Percentiles rank a stretch among this genome's conserved stretches.
These are phyloP conservation scores for Alethe diademata DNA, from an alignment of 2,113 vertebrate genomes.

Conservation along the genomic window DNA sequence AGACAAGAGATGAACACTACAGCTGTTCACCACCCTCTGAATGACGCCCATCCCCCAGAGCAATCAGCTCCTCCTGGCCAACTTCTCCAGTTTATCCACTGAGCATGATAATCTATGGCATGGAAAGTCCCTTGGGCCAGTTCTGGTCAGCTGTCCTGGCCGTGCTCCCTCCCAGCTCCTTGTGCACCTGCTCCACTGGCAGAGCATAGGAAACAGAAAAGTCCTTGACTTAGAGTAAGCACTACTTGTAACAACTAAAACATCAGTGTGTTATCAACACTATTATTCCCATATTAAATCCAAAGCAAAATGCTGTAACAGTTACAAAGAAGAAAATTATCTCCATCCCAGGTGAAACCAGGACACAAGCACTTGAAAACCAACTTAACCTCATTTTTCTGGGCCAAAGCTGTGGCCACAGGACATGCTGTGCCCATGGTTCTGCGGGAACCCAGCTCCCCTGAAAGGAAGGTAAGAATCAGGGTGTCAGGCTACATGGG, in stretches of 20 bases:
- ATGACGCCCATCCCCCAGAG: background rate
- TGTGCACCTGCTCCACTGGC: background rate
- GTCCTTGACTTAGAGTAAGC: background rate
- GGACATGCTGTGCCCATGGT: rapidly evolving
- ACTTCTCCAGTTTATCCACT: background rate
- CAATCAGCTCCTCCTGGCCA: background rate
- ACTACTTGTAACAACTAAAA: background rate
- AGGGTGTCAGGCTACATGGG: background rate
- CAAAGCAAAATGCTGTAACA: background rate
- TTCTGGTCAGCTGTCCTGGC: background rate
- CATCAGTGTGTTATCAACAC: background rate
- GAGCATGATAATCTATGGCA: background rate
- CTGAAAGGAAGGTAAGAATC: background rate
- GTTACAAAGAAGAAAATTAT: background rate
- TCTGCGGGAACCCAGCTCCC: background rate
- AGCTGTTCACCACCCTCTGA: background rate
- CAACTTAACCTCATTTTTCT: background rate
- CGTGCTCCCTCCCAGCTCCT: background rate
- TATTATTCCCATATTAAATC: background rate
- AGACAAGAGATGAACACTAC: background rate
- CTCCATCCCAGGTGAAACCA: background rate
- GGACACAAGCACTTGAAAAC: background rate
- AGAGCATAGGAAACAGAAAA: background rate
- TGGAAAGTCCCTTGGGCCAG: background rate
- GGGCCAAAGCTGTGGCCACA: background rate